Evolutionary conservation across 1,140 invertebrate genomes (phyloP).

Genomic region (Leptonema lineaticorne): DNA sequence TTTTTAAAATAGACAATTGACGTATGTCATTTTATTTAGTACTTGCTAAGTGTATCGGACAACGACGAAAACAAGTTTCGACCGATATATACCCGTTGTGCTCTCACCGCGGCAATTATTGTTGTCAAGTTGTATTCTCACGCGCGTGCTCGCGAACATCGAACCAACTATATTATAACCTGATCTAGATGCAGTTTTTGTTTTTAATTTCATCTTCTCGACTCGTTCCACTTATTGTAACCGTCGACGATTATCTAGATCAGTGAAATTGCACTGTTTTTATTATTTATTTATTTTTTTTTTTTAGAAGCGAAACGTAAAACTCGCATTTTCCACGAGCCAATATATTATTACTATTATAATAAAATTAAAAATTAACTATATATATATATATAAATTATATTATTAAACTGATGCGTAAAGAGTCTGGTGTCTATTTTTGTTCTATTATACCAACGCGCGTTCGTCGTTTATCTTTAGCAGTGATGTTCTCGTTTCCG

Average conservation of each 20-base stretch:
- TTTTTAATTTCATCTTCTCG: background rate
- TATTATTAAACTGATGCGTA: background rate
- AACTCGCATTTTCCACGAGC: background rate
- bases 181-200: conserved; percentile 1
- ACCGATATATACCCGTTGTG: no score
- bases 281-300: no score
- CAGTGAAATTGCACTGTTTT: no score
- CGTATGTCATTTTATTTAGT: no score
- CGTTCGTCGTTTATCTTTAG: conserved; percentile 8
- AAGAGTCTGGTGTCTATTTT: background rate
- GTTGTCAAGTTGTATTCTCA: background rate
- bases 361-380: no score
- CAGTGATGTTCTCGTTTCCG: background rate
- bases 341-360: no score
- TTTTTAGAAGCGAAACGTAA: background rate
- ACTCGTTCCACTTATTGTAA: background rate
- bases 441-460: background rate
- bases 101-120: background rate
- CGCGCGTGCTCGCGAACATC: background rate
- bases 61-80: no score
- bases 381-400: no score
- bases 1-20: no score
- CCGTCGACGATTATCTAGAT: no score
- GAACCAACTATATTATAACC: no score
- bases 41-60: no score